Conservation (phyloP, 2,888 invertebrate species). For the Polydrusus tereticollis region DNA sequence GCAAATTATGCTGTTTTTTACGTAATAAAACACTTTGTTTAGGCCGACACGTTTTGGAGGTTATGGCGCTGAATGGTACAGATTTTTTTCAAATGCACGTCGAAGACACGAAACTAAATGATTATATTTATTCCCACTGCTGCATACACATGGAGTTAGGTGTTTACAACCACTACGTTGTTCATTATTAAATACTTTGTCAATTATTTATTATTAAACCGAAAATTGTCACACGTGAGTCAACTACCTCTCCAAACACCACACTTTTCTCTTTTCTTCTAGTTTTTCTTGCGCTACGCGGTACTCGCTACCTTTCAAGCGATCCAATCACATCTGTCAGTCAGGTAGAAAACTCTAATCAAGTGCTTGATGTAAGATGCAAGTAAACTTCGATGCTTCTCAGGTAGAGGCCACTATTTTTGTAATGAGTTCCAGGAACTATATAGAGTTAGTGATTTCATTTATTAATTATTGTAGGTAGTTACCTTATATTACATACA, state of each 20-base stretch:
- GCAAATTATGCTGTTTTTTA: constrained; percentile 38
- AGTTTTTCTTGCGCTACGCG: background rate
- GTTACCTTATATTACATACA: no score
- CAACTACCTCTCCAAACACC: constrained; percentile 54
- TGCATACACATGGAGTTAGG: constrained; percentile 23
- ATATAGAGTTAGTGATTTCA: no score
- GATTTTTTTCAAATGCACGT: constrained; percentile 48
- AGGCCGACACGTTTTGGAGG: constrained; percentile 52
- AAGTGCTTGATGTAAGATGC: no score
- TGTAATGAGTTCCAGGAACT: background rate
- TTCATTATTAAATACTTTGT: constrained; percentile 30
- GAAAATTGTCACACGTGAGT: constrained; percentile 56
- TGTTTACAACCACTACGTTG: constrained; percentile 18
- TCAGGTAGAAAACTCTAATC: background rate
- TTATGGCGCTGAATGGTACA: constrained; percentile 53
- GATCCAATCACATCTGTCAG: constrained; percentile 1
- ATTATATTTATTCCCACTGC: constrained; percentile 29
- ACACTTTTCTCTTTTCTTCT: constrained; percentile 24
- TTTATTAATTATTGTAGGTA: no score
- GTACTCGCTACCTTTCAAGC: background rate
- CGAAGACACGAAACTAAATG: constrained; percentile 20
- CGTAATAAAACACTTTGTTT: constrained; percentile 50
- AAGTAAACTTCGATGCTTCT: background rate
- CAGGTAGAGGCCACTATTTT: background rate
- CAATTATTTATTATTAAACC: constrained; percentile 52